Evolutionary conservation across 92 coral and sea anemone genomes (phyloP), one percentile per base, ranked within the genome.

Genomic region (Phymanthus crucifer): DNA sequence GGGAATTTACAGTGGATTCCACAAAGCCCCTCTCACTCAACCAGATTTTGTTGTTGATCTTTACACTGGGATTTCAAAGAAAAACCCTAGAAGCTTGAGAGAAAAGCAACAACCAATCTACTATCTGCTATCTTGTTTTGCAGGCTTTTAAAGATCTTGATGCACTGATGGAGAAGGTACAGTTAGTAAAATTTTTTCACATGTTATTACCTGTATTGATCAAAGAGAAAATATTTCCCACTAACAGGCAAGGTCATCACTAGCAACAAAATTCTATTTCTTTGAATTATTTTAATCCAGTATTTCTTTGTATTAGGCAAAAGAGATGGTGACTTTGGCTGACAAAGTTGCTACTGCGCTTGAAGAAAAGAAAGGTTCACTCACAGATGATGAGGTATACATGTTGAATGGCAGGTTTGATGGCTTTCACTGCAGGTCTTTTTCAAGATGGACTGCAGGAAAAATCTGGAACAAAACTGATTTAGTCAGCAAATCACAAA

Each of bases 81-180:
- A n/a, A n/a, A n/a, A n/a, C n/a, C n/a, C n/a, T n/a, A n/a, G n/a
- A n/a, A n/a, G n/a, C n/a, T n/a, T n/a, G n/a, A n/a, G n/a, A n/a
- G n/a, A n/a, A 46, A 5, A 4, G 16, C 38, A 40, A 16, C 21
- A 1, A 4, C 8, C 10, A 10, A 24, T 38, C 18, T 38, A 12
- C 64, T 54, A 0, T 19, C 14, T 71, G 37, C 13, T 2, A 32
- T 38, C 56, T 14, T 33, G 74, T 50, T 40, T 86, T 38, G 29
- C 68, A 95, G 98, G 98, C 98, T 19, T 95, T 95, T 77, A 95
- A 90, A 87, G 98, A 95, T 80, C 87, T 95, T 76, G 98, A 95
- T 84, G 98, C 97, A 27, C 88, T 95, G 2, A 95, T 95, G 98
- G 98, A 95, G 83, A 95, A 95, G 98, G 98, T 95, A 21, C 8